A percentile compares a stretch with the other conserved stretches of the same genome.
These are phyloP conservation scores for Hassar affinis DNA, from an alignment of 2,113 vertebrate species.

Conservation along the genomic window DNA sequence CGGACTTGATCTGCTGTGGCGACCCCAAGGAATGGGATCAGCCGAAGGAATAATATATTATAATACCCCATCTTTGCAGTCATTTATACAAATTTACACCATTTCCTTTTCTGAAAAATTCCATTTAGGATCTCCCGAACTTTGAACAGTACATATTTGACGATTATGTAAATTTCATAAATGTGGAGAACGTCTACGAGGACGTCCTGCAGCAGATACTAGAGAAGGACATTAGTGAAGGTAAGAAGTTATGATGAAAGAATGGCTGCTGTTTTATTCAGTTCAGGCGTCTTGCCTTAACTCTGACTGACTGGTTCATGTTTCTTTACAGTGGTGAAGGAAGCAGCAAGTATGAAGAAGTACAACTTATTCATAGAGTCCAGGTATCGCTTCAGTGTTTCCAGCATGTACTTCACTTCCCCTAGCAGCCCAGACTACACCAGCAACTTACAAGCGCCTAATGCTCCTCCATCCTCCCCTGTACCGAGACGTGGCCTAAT, in stretches of 20 bases:
- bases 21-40: too few species aligned
- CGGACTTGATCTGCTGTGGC: too few species aligned
- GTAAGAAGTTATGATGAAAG: conserved; percentile 64
- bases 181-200: conserved; percentile 89
- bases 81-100: neutral
- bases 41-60: neutral
- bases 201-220: conserved; percentile 80
- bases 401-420: conserved; percentile 75
- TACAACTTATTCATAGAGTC: conserved; percentile 86
- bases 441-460: neutral
- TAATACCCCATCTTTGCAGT: neutral
- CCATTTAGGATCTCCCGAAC: conserved; percentile 80
- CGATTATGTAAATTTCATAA: conserved; percentile 82
- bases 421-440: conserved; percentile 69
- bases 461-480: conserved; percentile 39
- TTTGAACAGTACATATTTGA: conserved; percentile 80
- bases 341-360: conserved; percentile 83
- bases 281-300: neutral
- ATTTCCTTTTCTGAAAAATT: neutral
- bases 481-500: conserved; percentile 35
- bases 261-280: neutral
- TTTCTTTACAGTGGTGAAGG: conserved; percentile 82
- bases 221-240: conserved; percentile 82
- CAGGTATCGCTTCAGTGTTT: conserved; percentile 75
- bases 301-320: neutral